These are phyloP conservation scores for Diceros bicornis DNA, from an alignment of 2,797 vertebrate species.

Conservation along the genomic window DNA sequence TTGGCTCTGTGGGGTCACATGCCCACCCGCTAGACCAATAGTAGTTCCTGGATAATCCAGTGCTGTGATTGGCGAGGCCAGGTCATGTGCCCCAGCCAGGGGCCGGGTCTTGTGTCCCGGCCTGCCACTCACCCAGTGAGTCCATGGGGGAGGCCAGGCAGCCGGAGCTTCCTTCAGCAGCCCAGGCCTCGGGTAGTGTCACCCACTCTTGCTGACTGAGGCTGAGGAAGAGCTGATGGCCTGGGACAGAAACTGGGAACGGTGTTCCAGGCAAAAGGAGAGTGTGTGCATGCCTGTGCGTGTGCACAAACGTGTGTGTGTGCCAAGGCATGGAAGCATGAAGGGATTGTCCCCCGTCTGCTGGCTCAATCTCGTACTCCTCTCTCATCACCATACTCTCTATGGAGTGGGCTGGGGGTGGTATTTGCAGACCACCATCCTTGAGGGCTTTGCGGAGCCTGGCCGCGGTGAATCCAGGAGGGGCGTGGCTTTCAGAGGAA, in stretches of 20 bases:
- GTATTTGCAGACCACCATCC: neutral
- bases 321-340: neutral
- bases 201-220: neutral
- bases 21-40: neutral
- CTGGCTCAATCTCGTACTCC: neutral
- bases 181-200: fast-evolving
- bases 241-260: neutral
- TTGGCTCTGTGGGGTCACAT: neutral
- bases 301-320: neutral
- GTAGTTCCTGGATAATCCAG: neutral
- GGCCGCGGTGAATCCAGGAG: neutral
- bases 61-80: neutral
- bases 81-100: neutral
- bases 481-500: neutral
- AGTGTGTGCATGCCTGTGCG: fast-evolving
- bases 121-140: neutral
- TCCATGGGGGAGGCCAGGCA: neutral
- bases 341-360: neutral
- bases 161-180: neutral
- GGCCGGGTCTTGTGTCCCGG: too few relatives aligned
- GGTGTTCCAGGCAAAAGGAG: neutral
- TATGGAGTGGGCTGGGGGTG: neutral
- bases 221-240: neutral
- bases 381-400: neutral
- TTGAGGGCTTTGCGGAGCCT: neutral